Conservation (phyloP, 2,113 vertebrate species). For the Strix aluco region DNA sequence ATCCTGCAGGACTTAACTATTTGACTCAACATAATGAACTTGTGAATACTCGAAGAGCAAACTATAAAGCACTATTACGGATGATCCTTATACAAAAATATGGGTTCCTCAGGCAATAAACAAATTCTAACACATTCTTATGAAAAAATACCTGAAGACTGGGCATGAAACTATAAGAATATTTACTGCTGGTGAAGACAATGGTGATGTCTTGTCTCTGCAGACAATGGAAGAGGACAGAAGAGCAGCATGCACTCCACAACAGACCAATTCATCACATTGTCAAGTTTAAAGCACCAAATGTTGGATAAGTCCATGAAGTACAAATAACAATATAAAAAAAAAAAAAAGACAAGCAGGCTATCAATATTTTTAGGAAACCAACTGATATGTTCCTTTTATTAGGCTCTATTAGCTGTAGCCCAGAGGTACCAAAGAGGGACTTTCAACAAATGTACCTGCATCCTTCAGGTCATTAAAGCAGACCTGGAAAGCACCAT, state of each 20-base stretch:
- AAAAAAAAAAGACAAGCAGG: not conserved
- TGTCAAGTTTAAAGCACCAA: not conserved
- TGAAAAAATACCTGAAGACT: not conserved
- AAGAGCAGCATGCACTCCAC: not conserved
- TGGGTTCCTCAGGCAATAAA: not conserved
- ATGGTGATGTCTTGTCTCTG: not conserved
- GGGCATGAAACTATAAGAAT: not conserved
- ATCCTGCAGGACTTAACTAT: not conserved
- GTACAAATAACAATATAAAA: not conserved
- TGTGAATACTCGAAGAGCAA: not conserved
- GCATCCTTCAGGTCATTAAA: not conserved
- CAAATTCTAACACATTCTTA: not conserved
- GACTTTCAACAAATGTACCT: not conserved
- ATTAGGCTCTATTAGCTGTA: not conserved
- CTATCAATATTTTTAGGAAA: not conserved
- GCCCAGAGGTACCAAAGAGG: not conserved
- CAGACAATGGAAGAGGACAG: not conserved
- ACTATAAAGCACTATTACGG: not conserved
- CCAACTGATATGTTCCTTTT: not conserved
- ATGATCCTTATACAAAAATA: not conserved
- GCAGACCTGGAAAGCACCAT: not conserved
- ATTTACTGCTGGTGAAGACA: not conserved
- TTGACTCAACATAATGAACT: not conserved
- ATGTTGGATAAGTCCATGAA: not conserved
- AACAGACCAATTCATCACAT: not conserved